Percentiles rank a stretch among this genome's conserved stretches.
Conservation (phyloP, 2,888 invertebrate species). For the Agriopis leucophaearia region DNA sequence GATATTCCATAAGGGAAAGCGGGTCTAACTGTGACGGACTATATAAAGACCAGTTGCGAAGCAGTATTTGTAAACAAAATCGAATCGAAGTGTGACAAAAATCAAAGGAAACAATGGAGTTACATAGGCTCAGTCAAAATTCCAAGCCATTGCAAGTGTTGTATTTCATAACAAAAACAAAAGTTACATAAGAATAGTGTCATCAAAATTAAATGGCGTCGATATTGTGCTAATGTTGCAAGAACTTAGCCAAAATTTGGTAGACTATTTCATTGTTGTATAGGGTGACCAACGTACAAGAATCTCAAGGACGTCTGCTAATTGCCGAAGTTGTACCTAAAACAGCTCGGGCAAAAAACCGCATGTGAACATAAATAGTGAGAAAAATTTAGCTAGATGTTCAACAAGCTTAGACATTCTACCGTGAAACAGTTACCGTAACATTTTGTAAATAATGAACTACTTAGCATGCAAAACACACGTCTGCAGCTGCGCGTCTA, state of each 20-base stretch:
- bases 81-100: slow-evolving; percentile 21
- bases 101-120: slow-evolving; percentile 22
- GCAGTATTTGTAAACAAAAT: slow-evolving; percentile 73
- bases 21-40: slow-evolving; percentile 70
- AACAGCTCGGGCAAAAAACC: slow-evolving; percentile 32
- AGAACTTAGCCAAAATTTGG: slow-evolving; percentile 27
- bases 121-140: slow-evolving; percentile 23
- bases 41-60: slow-evolving; percentile 52
- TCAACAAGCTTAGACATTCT: slow-evolving; percentile 49
- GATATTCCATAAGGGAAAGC: slow-evolving; percentile 62
- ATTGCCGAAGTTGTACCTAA: slow-evolving; percentile 19
- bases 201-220: slow-evolving; percentile 42
- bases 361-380: slow-evolving; percentile 42
- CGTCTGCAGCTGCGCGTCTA: slow-evolving; percentile 52
- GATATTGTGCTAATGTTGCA: slow-evolving; percentile 47
- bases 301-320: slow-evolving; percentile 34
- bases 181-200: slow-evolving; percentile 47
- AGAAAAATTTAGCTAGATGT: slow-evolving; percentile 52
- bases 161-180: slow-evolving; percentile 51
- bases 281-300: slow-evolving; percentile 38
- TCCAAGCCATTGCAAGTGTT: slow-evolving; percentile 29
- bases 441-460: slow-evolving; percentile 61
- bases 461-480: slow-evolving; percentile 63
- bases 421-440: slow-evolving; percentile 56
- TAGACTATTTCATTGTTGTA: slow-evolving; percentile 33